Conservation (phyloP, 2,797 vertebrate species). For the Tamandua tetradactyla region DNA sequence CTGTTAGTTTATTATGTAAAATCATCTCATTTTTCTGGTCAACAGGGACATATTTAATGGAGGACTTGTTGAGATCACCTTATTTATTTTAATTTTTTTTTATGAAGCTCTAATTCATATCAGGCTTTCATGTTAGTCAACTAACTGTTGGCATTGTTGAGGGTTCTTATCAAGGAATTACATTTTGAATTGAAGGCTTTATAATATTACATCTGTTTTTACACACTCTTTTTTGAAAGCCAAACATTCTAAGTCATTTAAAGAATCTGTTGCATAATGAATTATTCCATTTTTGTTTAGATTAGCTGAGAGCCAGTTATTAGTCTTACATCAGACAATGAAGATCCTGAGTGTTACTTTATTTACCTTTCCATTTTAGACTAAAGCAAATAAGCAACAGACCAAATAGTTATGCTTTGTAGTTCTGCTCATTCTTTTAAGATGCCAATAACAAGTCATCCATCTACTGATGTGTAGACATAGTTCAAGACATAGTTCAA, state of each 20-base stretch:
- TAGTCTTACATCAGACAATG: slow-evolving; percentile 58
- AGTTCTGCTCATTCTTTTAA: slow-evolving; percentile 35
- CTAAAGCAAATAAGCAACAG: slow-evolving; percentile 72
- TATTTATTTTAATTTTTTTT: slow-evolving; percentile 40
- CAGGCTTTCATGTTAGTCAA: slow-evolving; percentile 29
- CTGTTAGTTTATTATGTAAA: neutral
- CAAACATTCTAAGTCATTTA: slow-evolving; percentile 60
- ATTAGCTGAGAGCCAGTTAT: slow-evolving; percentile 55
- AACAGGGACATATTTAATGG: neutral
- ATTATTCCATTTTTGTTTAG: slow-evolving; percentile 62
- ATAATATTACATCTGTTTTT: slow-evolving; percentile 57
- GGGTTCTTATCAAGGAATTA: slow-evolving; percentile 48
- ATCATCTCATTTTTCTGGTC: neutral
- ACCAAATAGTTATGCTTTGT: slow-evolving; percentile 39
- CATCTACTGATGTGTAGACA: neutral
- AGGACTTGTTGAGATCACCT: neutral
- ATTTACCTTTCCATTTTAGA: slow-evolving; percentile 74
- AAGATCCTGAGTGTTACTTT: slow-evolving; percentile 52
- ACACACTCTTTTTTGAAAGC: neutral
- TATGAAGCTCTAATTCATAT: slow-evolving; percentile 38
- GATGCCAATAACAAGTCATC: neutral
- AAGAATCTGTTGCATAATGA: slow-evolving; percentile 44
- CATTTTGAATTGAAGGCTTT: slow-evolving; percentile 51
- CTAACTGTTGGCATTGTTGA: slow-evolving; percentile 37
- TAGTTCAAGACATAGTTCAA: neutral